These are phyloP conservation scores for Phalacrocorax aristotelis DNA, from an alignment of 2,113 vertebrate species.

Conservation along the genomic window DNA sequence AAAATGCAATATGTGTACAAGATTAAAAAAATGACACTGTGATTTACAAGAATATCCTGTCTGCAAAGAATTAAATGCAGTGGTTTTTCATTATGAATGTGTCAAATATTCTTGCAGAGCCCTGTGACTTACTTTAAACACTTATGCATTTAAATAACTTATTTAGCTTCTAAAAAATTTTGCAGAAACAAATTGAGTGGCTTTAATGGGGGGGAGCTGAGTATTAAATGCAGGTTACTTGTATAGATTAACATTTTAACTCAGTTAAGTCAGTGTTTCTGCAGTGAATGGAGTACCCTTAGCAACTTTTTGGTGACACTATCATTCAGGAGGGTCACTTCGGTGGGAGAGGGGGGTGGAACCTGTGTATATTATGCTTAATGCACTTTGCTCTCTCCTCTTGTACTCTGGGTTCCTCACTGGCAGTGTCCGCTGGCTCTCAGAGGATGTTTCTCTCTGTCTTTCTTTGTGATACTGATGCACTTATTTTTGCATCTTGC, in stretches of 20 bases:
- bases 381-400: not conserved
- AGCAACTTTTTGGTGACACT: not conserved
- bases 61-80: slow-evolving; percentile 57
- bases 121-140: slow-evolving; percentile 68
- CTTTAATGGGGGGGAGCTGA: slow-evolving; percentile 28
- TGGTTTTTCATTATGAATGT: slow-evolving; percentile 66
- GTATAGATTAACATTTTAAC: not conserved
- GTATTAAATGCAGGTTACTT: slow-evolving; percentile 48
- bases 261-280: not conserved
- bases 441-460: not conserved
- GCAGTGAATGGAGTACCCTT: not conserved
- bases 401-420: not conserved
- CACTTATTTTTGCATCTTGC: not conserved
- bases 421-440: not conserved
- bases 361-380: not conserved
- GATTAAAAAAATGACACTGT: slow-evolving; percentile 61
- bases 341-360: not conserved
- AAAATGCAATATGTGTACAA: slow-evolving; percentile 56
- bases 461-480: not conserved
- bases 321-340: not conserved
- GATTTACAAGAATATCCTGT: slow-evolving; percentile 54
- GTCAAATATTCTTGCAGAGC: slow-evolving; percentile 57
- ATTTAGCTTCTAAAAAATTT: slow-evolving; percentile 59
- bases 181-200: slow-evolving; percentile 47
- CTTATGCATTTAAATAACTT: slow-evolving; percentile 77